Evolutionary conservation across 92 coral and sea anemone species (phyloP).

Genomic region (Micromussa lordhowensis): DNA sequence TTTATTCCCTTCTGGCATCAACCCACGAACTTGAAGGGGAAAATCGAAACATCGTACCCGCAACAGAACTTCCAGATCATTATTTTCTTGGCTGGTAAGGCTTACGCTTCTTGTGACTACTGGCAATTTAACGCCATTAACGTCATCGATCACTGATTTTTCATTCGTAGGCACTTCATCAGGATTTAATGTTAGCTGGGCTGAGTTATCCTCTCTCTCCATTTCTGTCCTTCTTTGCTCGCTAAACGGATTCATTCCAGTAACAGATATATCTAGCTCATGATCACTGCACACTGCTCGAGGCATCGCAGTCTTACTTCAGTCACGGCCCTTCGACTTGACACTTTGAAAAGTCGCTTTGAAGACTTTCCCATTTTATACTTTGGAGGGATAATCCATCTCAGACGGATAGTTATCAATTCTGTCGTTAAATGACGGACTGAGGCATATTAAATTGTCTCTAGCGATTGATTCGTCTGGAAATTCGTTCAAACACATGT

Average conservation of each 20-base stretch:
- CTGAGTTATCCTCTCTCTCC: background rate
- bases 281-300: background rate
- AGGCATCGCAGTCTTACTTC: background rate
- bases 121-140: background rate
- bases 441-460: background rate
- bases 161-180: background rate
- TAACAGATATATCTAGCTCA: background rate
- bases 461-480: background rate
- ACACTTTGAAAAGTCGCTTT: background rate
- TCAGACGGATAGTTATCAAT: background rate
- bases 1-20: background rate
- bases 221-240: background rate
- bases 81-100: background rate
- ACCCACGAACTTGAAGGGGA: background rate
- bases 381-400: background rate
- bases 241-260: slow-evolving; percentile 9
- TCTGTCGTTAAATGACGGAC: background rate
- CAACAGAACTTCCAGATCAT: slow-evolving; percentile 1
- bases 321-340: background rate
- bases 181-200: background rate
- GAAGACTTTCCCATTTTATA: background rate
- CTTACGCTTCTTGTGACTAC: background rate
- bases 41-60: slow-evolving; percentile 2
- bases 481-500: background rate
- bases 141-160: background rate